Conservation (phyloP, 2,797 vertebrate species). For the Leuciscus waleckii region DNA sequence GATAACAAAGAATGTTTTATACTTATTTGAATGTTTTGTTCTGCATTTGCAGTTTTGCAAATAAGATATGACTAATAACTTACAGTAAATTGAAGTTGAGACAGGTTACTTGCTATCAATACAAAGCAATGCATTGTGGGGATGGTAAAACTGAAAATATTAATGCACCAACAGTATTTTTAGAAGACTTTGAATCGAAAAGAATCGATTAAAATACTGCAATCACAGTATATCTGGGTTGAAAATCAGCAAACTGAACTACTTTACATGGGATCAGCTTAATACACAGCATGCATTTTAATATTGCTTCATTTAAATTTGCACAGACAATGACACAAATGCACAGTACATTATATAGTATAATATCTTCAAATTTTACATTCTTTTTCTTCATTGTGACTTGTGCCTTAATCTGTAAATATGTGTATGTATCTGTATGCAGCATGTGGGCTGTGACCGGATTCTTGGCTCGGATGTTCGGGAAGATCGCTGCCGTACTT, state of each 20-base stretch:
- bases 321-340: neutral
- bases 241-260: neutral
- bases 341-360: neutral
- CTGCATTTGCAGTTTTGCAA: neutral
- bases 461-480: slow-evolving; percentile 91
- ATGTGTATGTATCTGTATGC: slow-evolving; percentile 64
- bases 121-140: too few relatives aligned
- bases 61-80: neutral
- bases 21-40: neutral
- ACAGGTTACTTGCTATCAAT: too few relatives aligned
- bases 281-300: neutral
- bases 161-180: neutral
- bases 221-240: neutral
- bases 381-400: neutral
- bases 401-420: slow-evolving; percentile 30
- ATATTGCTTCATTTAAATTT: neutral
- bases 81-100: neutral
- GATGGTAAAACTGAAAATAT: neutral
- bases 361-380: neutral
- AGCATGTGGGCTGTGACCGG: slow-evolving; percentile 97
- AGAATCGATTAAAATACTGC: neutral
- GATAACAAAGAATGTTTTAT: neutral
- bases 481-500: slow-evolving; percentile 93
- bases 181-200: neutral
- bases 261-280: neutral